These are phyloP conservation scores for Xenops minutus DNA, from an alignment of 2,797 vertebrate species.

Conservation along the genomic window DNA sequence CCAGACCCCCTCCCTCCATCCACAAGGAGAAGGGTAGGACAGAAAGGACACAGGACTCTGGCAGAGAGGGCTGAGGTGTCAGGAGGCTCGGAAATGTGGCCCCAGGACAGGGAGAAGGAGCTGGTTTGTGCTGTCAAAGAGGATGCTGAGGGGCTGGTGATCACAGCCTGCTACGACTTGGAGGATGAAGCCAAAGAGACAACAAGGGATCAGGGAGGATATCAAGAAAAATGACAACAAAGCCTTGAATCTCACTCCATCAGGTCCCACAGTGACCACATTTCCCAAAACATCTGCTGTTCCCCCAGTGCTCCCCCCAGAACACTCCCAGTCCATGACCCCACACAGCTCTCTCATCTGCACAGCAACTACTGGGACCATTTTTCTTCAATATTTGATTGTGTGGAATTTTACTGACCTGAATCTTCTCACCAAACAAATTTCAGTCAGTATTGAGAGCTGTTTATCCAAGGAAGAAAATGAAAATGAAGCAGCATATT, in stretches of 20 bases:
- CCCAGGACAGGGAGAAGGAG: not conserved
- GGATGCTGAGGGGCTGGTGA: not conserved
- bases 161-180: not conserved
- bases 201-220: not conserved
- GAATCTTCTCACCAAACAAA: not conserved
- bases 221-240: not conserved
- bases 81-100: not conserved
- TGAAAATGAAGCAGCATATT: not conserved
- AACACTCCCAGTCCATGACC: accelerated
- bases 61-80: not conserved
- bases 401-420: not conserved
- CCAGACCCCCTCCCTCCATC: not conserved
- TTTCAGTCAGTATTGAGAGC: not conserved
- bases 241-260: not conserved
- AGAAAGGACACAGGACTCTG: not conserved
- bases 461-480: not conserved
- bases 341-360: not conserved
- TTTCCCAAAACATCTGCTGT: not conserved
- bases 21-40: not conserved
- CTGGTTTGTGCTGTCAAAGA: not conserved
- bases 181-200: not conserved
- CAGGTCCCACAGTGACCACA: not conserved
- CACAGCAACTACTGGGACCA: not conserved
- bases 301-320: not conserved
- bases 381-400: not conserved